phyloP scores from a whole-genome alignment of 2,888 invertebrate species.

The Leptopilina syphax region DNA sequence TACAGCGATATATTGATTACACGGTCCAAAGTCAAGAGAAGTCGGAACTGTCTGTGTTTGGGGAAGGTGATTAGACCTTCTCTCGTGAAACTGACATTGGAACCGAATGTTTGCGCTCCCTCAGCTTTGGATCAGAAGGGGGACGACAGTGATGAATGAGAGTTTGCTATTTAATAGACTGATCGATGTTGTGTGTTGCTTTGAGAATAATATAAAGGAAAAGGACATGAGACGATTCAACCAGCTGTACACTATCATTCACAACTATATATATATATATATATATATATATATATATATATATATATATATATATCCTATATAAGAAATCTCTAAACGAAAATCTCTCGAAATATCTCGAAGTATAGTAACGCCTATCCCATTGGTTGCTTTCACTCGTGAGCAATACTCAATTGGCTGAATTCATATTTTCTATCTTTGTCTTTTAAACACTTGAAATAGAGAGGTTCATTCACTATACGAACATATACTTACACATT shows the following conservation, averaged over 20 bases:
- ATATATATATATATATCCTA: background rate
- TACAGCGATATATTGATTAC: constrained; percentile 22
- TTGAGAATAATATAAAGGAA: constrained; percentile 43
- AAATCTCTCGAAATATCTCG: too few relatives aligned
- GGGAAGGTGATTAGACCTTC: constrained; percentile 43
- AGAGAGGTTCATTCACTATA: too few relatives aligned
- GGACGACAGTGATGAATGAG: constrained; percentile 78
- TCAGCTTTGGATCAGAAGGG: constrained; percentile 27
- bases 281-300: background rate
- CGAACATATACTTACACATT: too few relatives aligned
- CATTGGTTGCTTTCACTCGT: too few relatives aligned
- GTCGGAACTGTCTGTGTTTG: constrained; percentile 34
- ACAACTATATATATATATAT: too few relatives aligned
- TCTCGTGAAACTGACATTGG: constrained; percentile 39
- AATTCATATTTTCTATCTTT: too few relatives aligned
- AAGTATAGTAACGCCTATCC: too few relatives aligned
- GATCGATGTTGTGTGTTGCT: constrained; percentile 74
- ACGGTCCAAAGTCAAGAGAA: constrained; percentile 34
- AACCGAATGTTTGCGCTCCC: constrained; percentile 44
- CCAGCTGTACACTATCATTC: constrained; percentile 18
- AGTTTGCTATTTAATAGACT: constrained; percentile 78
- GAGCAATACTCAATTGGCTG: too few relatives aligned
- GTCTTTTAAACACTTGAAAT: too few relatives aligned
- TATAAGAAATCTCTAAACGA: too few relatives aligned
- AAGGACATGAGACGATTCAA: constrained; percentile 33